These are phyloP conservation scores for Oppia nitens DNA, from an alignment of 1,140 invertebrate genomes.

Conservation along the genomic window DNA sequence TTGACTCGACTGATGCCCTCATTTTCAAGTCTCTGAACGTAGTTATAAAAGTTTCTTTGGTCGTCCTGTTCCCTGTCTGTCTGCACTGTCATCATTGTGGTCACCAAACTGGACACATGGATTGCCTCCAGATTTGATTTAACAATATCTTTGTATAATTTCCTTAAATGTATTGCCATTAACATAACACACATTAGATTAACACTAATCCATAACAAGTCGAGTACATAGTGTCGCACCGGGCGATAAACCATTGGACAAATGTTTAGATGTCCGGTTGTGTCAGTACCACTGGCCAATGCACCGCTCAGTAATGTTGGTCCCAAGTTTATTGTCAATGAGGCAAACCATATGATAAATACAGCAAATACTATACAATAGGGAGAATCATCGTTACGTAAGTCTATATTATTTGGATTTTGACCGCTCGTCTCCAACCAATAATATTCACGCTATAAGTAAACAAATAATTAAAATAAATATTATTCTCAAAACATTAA, in stretches of 20 bases:
- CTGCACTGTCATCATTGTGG: constrained; percentile 48
- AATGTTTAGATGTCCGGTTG: constrained; percentile 44
- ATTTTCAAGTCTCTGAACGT: constrained; percentile 52
- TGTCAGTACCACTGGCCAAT: constrained; percentile 40
- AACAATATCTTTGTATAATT: constrained; percentile 63
- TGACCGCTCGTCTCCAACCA: background rate
- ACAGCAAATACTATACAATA: constrained; percentile 78
- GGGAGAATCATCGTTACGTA: constrained; percentile 46
- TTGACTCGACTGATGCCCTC: constrained; percentile 46
- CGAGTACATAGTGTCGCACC: constrained; percentile 68
- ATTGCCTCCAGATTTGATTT: constrained; percentile 50
- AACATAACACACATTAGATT: constrained; percentile 68
- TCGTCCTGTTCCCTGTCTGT: constrained; percentile 21
- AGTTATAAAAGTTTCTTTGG: constrained; percentile 46
- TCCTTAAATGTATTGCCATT: constrained; percentile 64
- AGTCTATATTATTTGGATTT: constrained; percentile 1
- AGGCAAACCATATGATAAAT: constrained; percentile 75
- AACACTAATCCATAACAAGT: constrained; percentile 71
- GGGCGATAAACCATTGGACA: constrained; percentile 56
- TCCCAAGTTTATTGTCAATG: constrained; percentile 68
- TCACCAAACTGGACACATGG: constrained; percentile 50
- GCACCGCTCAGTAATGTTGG: constrained; percentile 73
- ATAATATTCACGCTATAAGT: background rate
- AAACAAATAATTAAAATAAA: no score
- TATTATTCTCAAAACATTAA: no score